Percentiles rank a stretch among this genome's conserved stretches.
Conservation (phyloP, 2,888 invertebrate genomes). For the Psylliodes chrysocephalus region DNA sequence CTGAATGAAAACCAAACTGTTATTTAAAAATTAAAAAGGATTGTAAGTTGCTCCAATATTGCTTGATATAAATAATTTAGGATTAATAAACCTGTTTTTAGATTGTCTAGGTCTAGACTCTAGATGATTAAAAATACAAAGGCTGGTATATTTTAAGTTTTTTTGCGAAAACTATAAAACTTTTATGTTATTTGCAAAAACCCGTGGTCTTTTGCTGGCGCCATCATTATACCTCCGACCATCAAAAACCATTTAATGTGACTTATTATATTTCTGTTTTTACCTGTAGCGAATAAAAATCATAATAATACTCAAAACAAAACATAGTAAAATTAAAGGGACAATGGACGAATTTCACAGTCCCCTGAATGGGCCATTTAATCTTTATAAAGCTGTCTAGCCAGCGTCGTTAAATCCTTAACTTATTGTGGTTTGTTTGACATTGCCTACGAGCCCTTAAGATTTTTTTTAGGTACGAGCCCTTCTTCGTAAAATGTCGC, state of each 20-base stretch:
- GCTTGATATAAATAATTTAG: too few relatives aligned
- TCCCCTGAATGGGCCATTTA: constrained; percentile 33
- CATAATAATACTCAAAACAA: constrained; percentile 22
- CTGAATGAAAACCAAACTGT: too few relatives aligned
- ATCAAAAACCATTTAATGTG: neutral
- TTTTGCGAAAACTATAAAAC: too few relatives aligned
- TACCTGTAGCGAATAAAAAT: constrained; percentile 23
- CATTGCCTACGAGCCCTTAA: constrained; percentile 58
- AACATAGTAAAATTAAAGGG: constrained; percentile 13
- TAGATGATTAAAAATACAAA: too few relatives aligned
- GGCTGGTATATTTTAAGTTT: too few relatives aligned
- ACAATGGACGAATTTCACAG: constrained; percentile 40
- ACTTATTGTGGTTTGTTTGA: constrained; percentile 62
- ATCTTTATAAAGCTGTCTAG: constrained; percentile 50
- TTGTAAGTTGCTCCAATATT: too few relatives aligned
- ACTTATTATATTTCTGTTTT: neutral
- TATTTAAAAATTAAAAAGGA: too few relatives aligned
- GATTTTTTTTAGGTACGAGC: constrained; percentile 54
- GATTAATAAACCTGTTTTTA: too few relatives aligned
- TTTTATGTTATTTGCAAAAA: too few relatives aligned
- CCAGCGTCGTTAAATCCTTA: constrained; percentile 55
- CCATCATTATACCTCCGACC: neutral
- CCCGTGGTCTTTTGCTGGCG: neutral
- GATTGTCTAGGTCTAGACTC: too few relatives aligned
- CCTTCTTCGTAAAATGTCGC: constrained; percentile 50